Evolutionary conservation across 2,888 invertebrate species (phyloP).

Genomic region (Gnatocerus cornutus): DNA sequence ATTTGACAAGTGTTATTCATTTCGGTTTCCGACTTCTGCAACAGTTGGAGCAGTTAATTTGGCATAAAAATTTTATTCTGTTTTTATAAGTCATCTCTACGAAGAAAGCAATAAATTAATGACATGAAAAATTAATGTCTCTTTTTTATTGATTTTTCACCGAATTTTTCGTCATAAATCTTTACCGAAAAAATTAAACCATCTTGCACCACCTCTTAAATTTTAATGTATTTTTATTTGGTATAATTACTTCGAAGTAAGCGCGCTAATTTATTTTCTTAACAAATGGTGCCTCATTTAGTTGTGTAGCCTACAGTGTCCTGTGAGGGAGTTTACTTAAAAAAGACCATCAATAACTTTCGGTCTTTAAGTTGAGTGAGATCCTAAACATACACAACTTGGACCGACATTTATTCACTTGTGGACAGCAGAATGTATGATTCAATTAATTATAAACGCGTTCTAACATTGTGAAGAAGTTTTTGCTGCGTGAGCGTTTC

Average conservation of each 20-base stretch:
- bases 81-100: not conserved
- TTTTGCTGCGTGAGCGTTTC: no score
- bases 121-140: no score
- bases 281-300: conserved; percentile 14
- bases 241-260: conserved; percentile 13
- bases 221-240: conserved; percentile 24
- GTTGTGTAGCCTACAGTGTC: not conserved
- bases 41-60: conserved; percentile 5
- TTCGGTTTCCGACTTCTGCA: conserved; percentile 6
- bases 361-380: conserved; percentile 23
- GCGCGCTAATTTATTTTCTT: conserved; percentile 26
- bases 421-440: not conserved
- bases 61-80: not conserved
- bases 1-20: conserved; percentile 1
- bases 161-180: no score
- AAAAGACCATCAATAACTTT: conserved; percentile 27
- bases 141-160: no score
- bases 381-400: conserved; percentile 32
- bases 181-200: no score
- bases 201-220: no score
- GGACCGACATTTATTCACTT: conserved; percentile 12
- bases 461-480: no score
- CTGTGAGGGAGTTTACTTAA: conserved; percentile 23
- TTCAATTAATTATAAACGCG: conserved; percentile 15
- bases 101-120: no score